Evolutionary conservation across 2,888 invertebrate genomes (phyloP).

Genomic region (Erebia epiphron): DNA sequence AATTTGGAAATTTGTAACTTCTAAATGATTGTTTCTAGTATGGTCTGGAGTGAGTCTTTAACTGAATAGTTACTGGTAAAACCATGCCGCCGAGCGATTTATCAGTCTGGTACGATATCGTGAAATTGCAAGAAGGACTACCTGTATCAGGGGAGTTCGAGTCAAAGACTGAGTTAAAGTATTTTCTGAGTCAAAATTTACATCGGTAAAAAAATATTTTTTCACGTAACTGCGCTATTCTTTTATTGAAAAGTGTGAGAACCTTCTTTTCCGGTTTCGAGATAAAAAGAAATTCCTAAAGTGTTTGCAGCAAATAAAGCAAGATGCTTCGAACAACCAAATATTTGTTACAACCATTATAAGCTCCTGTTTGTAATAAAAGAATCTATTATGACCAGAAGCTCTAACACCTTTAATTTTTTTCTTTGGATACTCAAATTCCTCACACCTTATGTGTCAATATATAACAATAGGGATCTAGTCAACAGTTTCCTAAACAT

Average conservation of each 20-base stretch:
- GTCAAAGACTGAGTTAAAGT: too few relatives aligned
- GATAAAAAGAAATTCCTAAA: background rate
- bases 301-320: background rate
- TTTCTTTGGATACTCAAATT: constrained; percentile 11
- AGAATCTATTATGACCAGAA: constrained; percentile 7
- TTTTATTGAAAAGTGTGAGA: background rate
- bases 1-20: background rate
- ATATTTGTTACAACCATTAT: background rate
- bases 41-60: too few relatives aligned
- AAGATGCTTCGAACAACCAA: constrained; percentile 6
- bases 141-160: too few relatives aligned
- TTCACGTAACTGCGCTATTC: background rate
- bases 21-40: too few relatives aligned
- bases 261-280: background rate
- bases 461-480: constrained; percentile 26
- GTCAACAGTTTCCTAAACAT: constrained; percentile 30
- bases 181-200: too few relatives aligned
- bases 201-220: too few relatives aligned
- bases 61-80: too few relatives aligned
- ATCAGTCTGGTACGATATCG: too few relatives aligned
- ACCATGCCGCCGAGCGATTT: too few relatives aligned
- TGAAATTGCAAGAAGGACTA: too few relatives aligned
- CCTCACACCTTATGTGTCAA: constrained; percentile 22
- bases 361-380: constrained; percentile 9
- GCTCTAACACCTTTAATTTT: constrained; percentile 7